These are phyloP conservation scores for Saccopteryx bilineata DNA, from an alignment of 2,113 vertebrate species.

Conservation along the genomic window DNA sequence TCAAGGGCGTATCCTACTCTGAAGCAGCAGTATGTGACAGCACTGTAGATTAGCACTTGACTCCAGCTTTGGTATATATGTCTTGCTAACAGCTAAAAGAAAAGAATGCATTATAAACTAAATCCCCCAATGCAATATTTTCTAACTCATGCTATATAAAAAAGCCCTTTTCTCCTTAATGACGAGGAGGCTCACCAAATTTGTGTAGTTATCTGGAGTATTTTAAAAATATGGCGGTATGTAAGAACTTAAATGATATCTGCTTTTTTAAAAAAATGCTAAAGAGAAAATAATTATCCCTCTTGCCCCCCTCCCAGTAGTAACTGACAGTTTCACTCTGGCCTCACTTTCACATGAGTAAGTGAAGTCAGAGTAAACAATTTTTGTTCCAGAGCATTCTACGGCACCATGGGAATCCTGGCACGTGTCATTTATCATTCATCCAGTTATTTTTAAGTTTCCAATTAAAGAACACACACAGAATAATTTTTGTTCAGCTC, in stretches of 20 bases:
- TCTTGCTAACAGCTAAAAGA: not conserved
- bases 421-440: conserved; percentile 5
- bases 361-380: conserved; percentile 13
- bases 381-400: not conserved
- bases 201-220: not conserved
- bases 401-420: conserved; percentile 21
- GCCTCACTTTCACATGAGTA: not conserved
- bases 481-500: not conserved
- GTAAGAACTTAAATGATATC: not conserved
- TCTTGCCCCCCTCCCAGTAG: not conserved
- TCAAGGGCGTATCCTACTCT: not conserved
- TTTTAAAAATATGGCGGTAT: conserved; percentile 31
- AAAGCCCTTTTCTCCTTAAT: not conserved
- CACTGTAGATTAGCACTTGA: not conserved
- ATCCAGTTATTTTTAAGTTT: conserved; percentile 31
- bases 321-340: not conserved
- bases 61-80: not conserved
- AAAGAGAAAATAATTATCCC: not conserved
- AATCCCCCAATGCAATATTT: not conserved
- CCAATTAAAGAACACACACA: not conserved
- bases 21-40: not conserved
- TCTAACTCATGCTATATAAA: not conserved
- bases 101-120: conserved; percentile 5
- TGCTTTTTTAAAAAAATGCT: not conserved
- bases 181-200: conserved; percentile 41